Conservation (phyloP, 2,113 vertebrate species). For the Crotalus tigris region DNA sequence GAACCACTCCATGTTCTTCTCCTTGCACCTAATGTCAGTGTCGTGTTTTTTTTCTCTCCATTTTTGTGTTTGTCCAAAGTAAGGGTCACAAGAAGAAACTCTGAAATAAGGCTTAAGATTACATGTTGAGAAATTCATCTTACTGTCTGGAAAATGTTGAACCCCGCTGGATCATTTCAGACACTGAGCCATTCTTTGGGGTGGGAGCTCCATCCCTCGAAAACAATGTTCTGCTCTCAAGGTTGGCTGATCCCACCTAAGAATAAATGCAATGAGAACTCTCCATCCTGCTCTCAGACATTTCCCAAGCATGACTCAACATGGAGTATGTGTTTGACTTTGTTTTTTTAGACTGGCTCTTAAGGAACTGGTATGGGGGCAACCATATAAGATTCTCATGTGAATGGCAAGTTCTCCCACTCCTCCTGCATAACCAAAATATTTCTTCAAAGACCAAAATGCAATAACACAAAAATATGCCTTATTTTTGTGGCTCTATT, state of each 20-base stretch:
- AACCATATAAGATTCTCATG: neutral
- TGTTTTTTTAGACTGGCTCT: neutral
- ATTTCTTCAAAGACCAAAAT: slow-evolving; percentile 8
- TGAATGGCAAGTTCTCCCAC: slow-evolving; percentile 12
- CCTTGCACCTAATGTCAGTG: neutral
- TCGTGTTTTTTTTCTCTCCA: neutral
- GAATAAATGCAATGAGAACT: neutral
- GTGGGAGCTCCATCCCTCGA: neutral
- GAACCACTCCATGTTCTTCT: neutral
- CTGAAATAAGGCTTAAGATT: neutral
- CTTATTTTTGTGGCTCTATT: slow-evolving; percentile 16
- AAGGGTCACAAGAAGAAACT: neutral
- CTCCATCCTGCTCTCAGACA: neutral
- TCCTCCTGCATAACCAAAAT: neutral
- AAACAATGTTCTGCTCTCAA: neutral
- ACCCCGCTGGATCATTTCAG: neutral
- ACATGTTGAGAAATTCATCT: neutral
- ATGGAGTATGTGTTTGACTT: neutral
- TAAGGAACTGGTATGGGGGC: neutral
- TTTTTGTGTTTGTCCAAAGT: neutral
- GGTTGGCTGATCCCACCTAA: neutral
- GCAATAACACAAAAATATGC: neutral
- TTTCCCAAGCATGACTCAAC: neutral
- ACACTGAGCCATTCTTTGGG: neutral
- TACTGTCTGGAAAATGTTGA: neutral